Percentiles rank a stretch among this genome's conserved stretches.
These are phyloP conservation scores for Tolmerus cingulatus DNA, from an alignment of 2,888 invertebrate species.

Conservation along the genomic window DNA sequence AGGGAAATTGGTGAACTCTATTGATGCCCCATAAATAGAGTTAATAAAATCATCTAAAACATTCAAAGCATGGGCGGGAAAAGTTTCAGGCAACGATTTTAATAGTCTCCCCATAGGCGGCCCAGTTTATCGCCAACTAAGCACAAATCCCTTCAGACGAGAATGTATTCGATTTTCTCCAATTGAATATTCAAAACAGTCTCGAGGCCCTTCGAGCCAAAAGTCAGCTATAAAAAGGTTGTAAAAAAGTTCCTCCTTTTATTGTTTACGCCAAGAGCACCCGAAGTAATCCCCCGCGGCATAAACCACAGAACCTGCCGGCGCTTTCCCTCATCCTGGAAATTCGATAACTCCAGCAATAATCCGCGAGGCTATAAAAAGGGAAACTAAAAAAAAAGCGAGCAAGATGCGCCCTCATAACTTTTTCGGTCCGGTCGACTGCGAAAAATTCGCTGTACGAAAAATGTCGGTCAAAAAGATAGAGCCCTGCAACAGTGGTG, in stretches of 20 bases:
- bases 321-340: neutral
- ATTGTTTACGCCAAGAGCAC: neutral
- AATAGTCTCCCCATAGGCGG: neutral
- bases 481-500: neutral
- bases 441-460: neutral
- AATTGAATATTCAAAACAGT: conserved; percentile 11
- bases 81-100: neutral
- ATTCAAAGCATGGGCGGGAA: neutral
- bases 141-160: neutral
- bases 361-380: conserved; percentile 6
- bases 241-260: conserved; percentile 3
- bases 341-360: conserved; percentile 18
- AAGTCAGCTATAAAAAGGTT: conserved; percentile 7
- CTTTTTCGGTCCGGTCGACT: neutral
- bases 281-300: neutral
- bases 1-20: neutral
- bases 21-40: neutral
- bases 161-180: neutral
- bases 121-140: neutral
- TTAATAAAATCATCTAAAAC: neutral
- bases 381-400: neutral
- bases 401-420: conserved; percentile 7
- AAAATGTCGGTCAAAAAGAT: conserved; percentile 5
- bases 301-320: conserved; percentile 6
- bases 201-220: neutral